Conservation (phyloP, 2,888 invertebrate species). For the Drosophila lacicola region DNA sequence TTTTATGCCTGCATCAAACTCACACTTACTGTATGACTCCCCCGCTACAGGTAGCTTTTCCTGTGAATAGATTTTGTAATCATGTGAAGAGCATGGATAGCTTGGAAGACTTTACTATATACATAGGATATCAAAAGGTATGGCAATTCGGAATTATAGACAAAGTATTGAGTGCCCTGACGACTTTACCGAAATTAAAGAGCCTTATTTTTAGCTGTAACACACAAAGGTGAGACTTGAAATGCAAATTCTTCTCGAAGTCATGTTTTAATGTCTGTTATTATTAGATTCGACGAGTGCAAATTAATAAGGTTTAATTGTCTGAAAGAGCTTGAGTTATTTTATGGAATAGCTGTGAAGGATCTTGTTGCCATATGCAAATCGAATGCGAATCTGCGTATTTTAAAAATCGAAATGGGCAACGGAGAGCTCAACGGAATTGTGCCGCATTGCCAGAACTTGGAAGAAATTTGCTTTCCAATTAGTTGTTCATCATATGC, state of each 20-base stretch:
- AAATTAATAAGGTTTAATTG: slow-evolving; percentile 9
- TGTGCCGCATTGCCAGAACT: slow-evolving; percentile 29
- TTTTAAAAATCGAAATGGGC: slow-evolving; percentile 29
- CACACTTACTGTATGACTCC: no score
- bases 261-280: background rate
- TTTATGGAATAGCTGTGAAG: slow-evolving; percentile 8
- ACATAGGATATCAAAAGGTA: slow-evolving; percentile 2
- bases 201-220: slow-evolving; percentile 18
- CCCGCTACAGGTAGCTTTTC: background rate
- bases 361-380: slow-evolving; percentile 33
- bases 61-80: slow-evolving; percentile 7
- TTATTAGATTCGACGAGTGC: slow-evolving; percentile 10
- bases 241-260: no score
- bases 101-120: slow-evolving; percentile 28
- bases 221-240: slow-evolving; percentile 10
- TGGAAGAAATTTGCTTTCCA: slow-evolving; percentile 32
- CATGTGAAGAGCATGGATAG: slow-evolving; percentile 24
- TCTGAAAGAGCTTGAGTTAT: slow-evolving; percentile 18
- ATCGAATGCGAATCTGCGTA: slow-evolving; percentile 26
- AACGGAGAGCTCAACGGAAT: slow-evolving; percentile 24
- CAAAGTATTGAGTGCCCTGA: slow-evolving; percentile 9
- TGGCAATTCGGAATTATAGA: slow-evolving; percentile 6
- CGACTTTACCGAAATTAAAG: slow-evolving; percentile 14
- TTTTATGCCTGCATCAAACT: no score
- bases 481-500: slow-evolving; percentile 29